Evolutionary conservation across 1,140 invertebrate genomes (phyloP), one percentile per base, ranked within the genome.

Genomic region (Pteromalus puparum): DNA sequence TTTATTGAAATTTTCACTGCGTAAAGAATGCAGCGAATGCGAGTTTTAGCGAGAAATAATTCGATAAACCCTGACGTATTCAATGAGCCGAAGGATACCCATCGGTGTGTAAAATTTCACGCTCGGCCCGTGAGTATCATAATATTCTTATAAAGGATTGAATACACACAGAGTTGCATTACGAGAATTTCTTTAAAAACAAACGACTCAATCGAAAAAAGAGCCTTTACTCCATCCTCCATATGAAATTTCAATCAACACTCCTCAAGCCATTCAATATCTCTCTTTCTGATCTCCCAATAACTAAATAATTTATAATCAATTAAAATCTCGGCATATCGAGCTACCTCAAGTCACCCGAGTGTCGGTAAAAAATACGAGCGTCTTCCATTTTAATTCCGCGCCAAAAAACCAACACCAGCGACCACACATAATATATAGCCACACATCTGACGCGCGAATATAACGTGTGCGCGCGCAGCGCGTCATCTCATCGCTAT

Each of bases 251-350:
- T 83, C 82, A 77, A 83, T 83, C 53, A 77, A 24, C 74, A 68
- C 38, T 42, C 46, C 21, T 26, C 80, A 7, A 48, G 26, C 28
- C 30, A 48, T 21, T 46, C 13, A 7, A 38, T 53, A 53, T 15
- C 12, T 21, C 18, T 48, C 48, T 53, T 15, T 10, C 13, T 34
- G 28, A 38, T 21, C 28, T 79, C 75, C 53, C 34, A 42, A 78
- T 78, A 79, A 79, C 67, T 79, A 79, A 74, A 84, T 78, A 73
- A 79, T 84, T 79, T 84, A 84, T 79, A 68, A 61, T 73, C 48
- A 79, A 79, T 65, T 77, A 78, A 83, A 83, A 48, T 67, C 6
- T 30, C 46, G 2, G 42, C n/a, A 53, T 34, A 34, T 1, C 24
- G 10, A 2, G 68, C 70, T 81, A 81, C 67, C 67, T 34, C 70